Conservation (phyloP, 1,140 invertebrate genomes). For the Solenopsis invicta region DNA sequence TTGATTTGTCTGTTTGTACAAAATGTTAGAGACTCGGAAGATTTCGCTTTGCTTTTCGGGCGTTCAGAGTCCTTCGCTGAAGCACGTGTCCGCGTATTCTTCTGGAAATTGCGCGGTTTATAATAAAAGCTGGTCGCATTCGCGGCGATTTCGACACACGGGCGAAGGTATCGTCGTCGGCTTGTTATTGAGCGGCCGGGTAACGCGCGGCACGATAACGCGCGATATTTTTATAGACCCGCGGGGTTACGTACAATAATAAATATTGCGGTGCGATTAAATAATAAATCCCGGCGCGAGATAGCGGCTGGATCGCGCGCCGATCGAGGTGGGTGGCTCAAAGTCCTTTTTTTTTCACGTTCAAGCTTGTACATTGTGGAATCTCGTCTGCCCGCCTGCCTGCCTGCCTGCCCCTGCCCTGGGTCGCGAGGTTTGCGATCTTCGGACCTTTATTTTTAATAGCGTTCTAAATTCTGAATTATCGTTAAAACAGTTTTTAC, state of each 20-base stretch:
- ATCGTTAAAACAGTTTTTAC: slow-evolving; percentile 42
- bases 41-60: neutral
- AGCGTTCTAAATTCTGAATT: slow-evolving; percentile 28
- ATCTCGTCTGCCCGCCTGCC: slow-evolving; percentile 20
- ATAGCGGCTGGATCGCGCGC: slow-evolving; percentile 77
- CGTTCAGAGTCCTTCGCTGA: neutral
- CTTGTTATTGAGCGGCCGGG: slow-evolving; percentile 79
- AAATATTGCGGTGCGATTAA: slow-evolving; percentile 85
- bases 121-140: slow-evolving; percentile 39
- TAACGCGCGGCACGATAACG: slow-evolving; percentile 76
- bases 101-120: slow-evolving; percentile 27
- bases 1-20: neutral
- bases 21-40: neutral
- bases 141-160: slow-evolving; percentile 75
- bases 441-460: slow-evolving; percentile 51
- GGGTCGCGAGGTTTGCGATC: slow-evolving; percentile 42
- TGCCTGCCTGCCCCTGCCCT: neutral
- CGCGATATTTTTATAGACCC: slow-evolving; percentile 83
- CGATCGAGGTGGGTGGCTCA: slow-evolving; percentile 60
- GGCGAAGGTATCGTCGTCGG: slow-evolving; percentile 72
- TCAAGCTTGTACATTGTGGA: slow-evolving; percentile 41
- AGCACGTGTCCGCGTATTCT: neutral
- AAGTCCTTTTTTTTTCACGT: slow-evolving; percentile 37
- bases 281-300: slow-evolving; percentile 83
- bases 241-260: slow-evolving; percentile 83